Conservation (phyloP, 2,888 invertebrate species). For the Drosophila mayaguana region DNA sequence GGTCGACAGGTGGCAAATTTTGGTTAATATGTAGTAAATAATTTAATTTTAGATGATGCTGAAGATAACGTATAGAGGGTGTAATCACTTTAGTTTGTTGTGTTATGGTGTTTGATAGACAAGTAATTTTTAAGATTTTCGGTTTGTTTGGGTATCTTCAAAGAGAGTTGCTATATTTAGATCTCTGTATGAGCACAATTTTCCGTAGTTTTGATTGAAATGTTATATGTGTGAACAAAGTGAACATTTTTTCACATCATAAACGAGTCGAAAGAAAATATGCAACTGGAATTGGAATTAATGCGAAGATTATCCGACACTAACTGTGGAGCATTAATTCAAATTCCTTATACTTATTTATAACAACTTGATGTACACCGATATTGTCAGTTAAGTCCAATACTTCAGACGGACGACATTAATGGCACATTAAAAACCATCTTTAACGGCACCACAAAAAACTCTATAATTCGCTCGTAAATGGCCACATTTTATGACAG, state of each 20-base stretch:
- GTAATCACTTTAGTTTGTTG: too few relatives aligned
- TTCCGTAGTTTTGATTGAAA: too few relatives aligned
- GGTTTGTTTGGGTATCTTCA: too few relatives aligned
- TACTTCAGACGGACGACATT: constrained; percentile 16
- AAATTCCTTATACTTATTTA: constrained; percentile 44
- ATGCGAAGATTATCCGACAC: constrained; percentile 10
- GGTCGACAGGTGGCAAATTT: too few relatives aligned
- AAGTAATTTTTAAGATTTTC: too few relatives aligned
- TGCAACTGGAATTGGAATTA: background rate
- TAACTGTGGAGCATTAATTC: constrained; percentile 2
- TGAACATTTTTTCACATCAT: background rate
- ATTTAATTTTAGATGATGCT: too few relatives aligned
- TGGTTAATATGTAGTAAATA: too few relatives aligned
- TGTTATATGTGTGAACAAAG: too few relatives aligned
- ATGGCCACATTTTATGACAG: constrained; percentile 57
- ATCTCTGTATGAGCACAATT: too few relatives aligned
- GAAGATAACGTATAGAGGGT: too few relatives aligned
- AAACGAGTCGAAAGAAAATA: background rate
- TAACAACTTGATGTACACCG: constrained; percentile 38
- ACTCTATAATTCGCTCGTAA: constrained; percentile 54
- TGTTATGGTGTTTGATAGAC: too few relatives aligned
- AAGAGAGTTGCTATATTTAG: too few relatives aligned
- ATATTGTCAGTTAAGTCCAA: constrained; percentile 10
- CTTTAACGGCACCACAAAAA: constrained; percentile 30
- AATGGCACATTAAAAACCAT: constrained; percentile 51